phyloP scores from a whole-genome alignment of 2,888 invertebrate genomes.

The Agrochola lota region DNA sequence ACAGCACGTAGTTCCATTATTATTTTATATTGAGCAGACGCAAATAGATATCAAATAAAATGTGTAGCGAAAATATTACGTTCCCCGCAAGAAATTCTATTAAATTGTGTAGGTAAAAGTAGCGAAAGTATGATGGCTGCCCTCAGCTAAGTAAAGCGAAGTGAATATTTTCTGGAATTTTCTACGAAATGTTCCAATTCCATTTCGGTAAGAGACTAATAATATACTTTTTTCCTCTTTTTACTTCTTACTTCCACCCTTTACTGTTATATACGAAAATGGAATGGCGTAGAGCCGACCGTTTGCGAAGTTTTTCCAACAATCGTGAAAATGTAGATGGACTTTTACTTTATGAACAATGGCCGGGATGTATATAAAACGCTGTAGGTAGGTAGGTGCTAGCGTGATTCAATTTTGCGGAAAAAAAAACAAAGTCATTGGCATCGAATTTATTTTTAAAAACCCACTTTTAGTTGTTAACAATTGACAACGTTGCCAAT shows the following conservation, averaged over 20 bases:
- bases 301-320: constrained; percentile 54
- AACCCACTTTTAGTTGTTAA: constrained; percentile 41
- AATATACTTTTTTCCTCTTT: constrained; percentile 90
- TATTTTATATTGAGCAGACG: constrained; percentile 62
- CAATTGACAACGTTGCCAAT: constrained; percentile 39
- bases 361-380: constrained; percentile 39
- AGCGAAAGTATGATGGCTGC: constrained; percentile 88
- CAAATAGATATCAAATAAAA: constrained; percentile 72
- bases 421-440: constrained; percentile 18
- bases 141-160: constrained; percentile 88
- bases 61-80: constrained; percentile 76
- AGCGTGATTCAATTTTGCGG: constrained; percentile 10
- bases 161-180: constrained; percentile 89
- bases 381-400: constrained; percentile 8
- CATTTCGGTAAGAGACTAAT: constrained; percentile 91
- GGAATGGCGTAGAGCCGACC: constrained; percentile 77
- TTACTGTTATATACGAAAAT: constrained; percentile 88
- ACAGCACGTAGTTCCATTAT: constrained; percentile 33
- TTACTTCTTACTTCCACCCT: constrained; percentile 90
- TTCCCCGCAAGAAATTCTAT: constrained; percentile 82
- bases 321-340: constrained; percentile 55
- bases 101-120: constrained; percentile 85
- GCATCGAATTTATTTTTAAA: constrained; percentile 10
- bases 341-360: constrained; percentile 56
- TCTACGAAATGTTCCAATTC: constrained; percentile 90